Conservation (phyloP, 2,113 vertebrate species). For the Trachemys scripta region DNA sequence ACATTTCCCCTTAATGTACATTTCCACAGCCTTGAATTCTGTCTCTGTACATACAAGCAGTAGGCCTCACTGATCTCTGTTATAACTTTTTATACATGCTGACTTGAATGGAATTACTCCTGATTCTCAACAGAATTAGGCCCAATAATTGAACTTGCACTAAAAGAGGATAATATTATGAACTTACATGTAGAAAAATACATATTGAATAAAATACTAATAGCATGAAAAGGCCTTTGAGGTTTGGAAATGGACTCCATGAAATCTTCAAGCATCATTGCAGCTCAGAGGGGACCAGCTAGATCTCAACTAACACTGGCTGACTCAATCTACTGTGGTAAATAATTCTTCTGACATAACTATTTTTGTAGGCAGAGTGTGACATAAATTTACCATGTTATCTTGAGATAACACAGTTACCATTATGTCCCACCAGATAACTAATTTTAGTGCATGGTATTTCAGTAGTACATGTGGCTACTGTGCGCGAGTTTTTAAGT, state of each 20-base stretch:
- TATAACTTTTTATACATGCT: not conserved
- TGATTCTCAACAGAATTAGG: no score
- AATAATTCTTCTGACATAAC: not conserved
- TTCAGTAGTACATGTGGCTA: not conserved
- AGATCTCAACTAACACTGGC: not conserved
- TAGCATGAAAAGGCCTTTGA: not conserved
- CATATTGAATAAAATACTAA: not conserved
- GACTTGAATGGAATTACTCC: no score
- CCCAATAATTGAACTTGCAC: not conserved
- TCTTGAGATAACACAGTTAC: not conserved
- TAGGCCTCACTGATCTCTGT: not conserved
- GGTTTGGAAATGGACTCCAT: not conserved
- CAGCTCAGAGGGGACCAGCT: not conserved
- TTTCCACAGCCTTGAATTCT: no score
- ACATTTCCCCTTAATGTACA: no score
- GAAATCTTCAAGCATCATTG: not conserved
- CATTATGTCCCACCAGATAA: not conserved
- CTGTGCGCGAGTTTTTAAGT: not conserved
- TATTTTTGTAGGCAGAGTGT: conserved; percentile 4
- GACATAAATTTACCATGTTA: not conserved
- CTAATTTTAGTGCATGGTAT: not conserved
- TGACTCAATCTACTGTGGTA: not conserved
- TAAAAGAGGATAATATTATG: not conserved
- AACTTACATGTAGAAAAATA: not conserved
- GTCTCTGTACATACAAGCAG: no score